These are phyloP conservation scores for Drosophila cardini DNA, from an alignment of 1,140 invertebrate genomes.

Conservation along the genomic window DNA sequence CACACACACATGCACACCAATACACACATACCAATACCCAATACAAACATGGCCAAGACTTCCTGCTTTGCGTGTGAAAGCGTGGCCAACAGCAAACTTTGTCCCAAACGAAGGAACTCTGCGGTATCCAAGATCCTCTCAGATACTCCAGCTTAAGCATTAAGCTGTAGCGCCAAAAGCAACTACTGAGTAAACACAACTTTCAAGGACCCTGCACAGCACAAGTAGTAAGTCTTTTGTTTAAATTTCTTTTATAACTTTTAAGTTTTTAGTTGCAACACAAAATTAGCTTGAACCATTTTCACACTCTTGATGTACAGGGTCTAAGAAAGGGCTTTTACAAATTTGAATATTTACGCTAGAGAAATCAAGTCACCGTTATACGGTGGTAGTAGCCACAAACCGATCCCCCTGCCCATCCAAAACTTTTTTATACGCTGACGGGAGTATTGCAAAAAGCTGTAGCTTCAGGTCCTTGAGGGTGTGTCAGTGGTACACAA, in stretches of 20 bases:
- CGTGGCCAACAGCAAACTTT: conserved; percentile 17
- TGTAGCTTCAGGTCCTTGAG: conserved; percentile 30
- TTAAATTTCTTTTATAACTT: too few species aligned
- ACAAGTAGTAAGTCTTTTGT: too few species aligned
- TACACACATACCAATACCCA: too few species aligned
- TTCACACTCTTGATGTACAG: too few species aligned
- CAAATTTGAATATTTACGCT: background rate
- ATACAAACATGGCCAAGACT: conserved; percentile 34
- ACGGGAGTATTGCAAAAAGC: background rate
- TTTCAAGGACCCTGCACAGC: too few species aligned
- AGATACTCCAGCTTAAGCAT: conserved; percentile 15
- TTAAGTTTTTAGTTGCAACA: too few species aligned
- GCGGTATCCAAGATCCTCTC: background rate
- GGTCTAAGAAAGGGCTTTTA: too few species aligned
- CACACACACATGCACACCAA: background rate
- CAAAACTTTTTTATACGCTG: conserved; percentile 4
- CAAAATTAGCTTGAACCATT: too few species aligned
- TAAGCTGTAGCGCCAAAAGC: too few species aligned
- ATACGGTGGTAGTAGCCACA: conserved; percentile 21
- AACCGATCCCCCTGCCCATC: conserved; percentile 8
- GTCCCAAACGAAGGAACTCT: conserved; percentile 12
- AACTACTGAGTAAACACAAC: too few species aligned
- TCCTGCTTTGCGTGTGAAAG: conserved; percentile 58
- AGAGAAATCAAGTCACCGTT: conserved; percentile 49
- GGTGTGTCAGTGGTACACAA: conserved; percentile 71